These are phyloP conservation scores for Cepphus grylle DNA, from an alignment of 2,113 vertebrate species.

Conservation along the genomic window DNA sequence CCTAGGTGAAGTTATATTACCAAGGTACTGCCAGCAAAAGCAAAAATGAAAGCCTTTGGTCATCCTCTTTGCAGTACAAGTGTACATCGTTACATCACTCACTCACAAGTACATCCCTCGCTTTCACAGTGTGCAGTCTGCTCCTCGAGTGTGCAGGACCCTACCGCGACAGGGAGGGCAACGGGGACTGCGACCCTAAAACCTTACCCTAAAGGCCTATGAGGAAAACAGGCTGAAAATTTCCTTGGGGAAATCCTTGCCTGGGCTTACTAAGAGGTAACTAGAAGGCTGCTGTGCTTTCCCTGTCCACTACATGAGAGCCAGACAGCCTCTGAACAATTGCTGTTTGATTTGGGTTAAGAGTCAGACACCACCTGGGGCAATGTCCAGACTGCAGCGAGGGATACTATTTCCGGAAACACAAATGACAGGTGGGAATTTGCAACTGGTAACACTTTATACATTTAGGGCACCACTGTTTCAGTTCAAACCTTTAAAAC, in stretches of 20 bases:
- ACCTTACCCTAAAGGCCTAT: neutral
- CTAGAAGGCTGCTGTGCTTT: neutral
- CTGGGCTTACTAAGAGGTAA: neutral
- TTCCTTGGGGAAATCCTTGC: neutral
- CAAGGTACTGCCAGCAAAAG: neutral
- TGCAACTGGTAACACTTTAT: neutral
- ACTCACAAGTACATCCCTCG: too few species aligned
- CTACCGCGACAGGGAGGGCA: neutral
- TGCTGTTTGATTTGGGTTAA: constrained; percentile 48
- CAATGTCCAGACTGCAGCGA: neutral
- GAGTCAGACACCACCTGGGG: constrained; percentile 61
- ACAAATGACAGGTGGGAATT: constrained; percentile 29
- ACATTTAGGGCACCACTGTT: neutral
- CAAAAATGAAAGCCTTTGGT: neutral
- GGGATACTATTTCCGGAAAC: neutral
- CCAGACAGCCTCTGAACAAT: constrained; percentile 33
- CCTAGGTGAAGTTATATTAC: neutral
- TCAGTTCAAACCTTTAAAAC: neutral
- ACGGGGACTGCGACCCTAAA: neutral
- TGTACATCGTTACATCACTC: too few species aligned
- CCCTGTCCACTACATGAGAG: neutral
- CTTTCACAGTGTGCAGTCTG: neutral
- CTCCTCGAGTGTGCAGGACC: neutral
- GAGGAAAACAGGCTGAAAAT: neutral
- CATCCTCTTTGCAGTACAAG: neutral